Evolutionary conservation across 2,797 vertebrate species (phyloP).

Genomic region (Amblyraja radiata): DNA sequence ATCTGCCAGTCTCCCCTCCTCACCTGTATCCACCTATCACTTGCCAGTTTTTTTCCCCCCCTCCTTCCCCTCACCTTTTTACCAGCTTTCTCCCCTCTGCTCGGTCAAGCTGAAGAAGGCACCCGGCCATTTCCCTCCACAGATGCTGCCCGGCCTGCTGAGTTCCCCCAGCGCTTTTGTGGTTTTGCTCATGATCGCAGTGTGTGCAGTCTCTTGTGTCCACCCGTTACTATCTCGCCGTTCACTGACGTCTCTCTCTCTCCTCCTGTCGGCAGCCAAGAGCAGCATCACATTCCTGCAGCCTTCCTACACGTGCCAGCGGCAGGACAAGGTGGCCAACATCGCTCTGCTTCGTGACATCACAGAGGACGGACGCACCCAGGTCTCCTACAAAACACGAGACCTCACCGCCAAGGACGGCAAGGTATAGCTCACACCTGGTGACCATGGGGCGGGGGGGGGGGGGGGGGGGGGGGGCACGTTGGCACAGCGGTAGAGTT

Average conservation of each 20-base stretch:
- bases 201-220: neutral
- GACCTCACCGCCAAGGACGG: slow-evolving; percentile 80
- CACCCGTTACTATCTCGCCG: neutral
- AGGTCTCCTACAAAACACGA: slow-evolving; percentile 78
- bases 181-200: too few relatives aligned
- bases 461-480: too few relatives aligned
- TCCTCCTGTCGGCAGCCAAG: slow-evolving; percentile 59
- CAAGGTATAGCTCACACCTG: slow-evolving; percentile 61
- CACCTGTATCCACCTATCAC: too few relatives aligned
- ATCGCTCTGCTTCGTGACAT: slow-evolving; percentile 80
- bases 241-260: neutral
- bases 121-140: too few relatives aligned
- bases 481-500: too few relatives aligned
- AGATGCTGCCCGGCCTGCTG: too few relatives aligned
- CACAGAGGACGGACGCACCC: slow-evolving; percentile 74
- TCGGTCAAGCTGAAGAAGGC: too few relatives aligned
- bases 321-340: slow-evolving; percentile 72
- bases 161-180: too few relatives aligned
- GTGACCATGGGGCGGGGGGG: neutral
- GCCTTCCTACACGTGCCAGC: slow-evolving; percentile 71
- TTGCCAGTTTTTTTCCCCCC: too few relatives aligned
- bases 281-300: slow-evolving; percentile 85
- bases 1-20: too few relatives aligned
- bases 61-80: too few relatives aligned
- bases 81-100: too few relatives aligned